phyloP scores from a whole-genome alignment of 2,888 invertebrate genomes.

The Chaetogeoica ovagalla region DNA sequence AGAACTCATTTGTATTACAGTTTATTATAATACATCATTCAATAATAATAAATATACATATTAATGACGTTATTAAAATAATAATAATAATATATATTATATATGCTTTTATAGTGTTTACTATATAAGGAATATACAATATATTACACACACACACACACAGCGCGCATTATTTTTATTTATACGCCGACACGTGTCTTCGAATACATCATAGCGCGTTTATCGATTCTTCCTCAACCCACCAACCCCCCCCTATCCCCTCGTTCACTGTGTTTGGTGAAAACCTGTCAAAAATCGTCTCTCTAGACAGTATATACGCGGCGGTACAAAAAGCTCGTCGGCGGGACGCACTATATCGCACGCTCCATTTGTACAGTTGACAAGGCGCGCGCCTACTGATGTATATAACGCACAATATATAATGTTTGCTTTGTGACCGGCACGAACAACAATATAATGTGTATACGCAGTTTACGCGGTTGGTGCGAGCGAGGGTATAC shows the following conservation, averaged over 20 bases:
- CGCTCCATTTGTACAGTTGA: constrained; percentile 53
- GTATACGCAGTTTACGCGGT: neutral
- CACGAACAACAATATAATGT: constrained; percentile 32
- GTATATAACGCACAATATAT: constrained; percentile 14
- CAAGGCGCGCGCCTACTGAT: constrained; percentile 44
- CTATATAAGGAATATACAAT: neutral
- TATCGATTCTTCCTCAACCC: constrained; percentile 41
- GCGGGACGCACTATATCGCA: constrained; percentile 37
- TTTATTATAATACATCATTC: neutral
- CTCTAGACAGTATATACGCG: constrained; percentile 24
- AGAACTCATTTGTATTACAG: no score
- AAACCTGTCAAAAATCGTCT: constrained; percentile 53
- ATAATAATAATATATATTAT: neutral
- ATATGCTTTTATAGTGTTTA: neutral
- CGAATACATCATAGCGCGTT: constrained; percentile 33
- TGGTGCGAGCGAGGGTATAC: neutral
- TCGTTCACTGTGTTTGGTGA: constrained; percentile 19
- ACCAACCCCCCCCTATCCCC: no score
- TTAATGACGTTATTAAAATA: neutral
- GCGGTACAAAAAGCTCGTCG: constrained; percentile 35
- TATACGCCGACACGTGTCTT: constrained; percentile 41
- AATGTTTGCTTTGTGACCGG: constrained; percentile 51
- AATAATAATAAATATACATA: neutral
- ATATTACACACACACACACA: neutral
- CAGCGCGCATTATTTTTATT: constrained; percentile 18